A percentile compares a stretch with the other conserved stretches of the same genome.
Evolutionary conservation across 2,113 vertebrate genomes (phyloP).

Genomic region (Nesoenas mayeri): DNA sequence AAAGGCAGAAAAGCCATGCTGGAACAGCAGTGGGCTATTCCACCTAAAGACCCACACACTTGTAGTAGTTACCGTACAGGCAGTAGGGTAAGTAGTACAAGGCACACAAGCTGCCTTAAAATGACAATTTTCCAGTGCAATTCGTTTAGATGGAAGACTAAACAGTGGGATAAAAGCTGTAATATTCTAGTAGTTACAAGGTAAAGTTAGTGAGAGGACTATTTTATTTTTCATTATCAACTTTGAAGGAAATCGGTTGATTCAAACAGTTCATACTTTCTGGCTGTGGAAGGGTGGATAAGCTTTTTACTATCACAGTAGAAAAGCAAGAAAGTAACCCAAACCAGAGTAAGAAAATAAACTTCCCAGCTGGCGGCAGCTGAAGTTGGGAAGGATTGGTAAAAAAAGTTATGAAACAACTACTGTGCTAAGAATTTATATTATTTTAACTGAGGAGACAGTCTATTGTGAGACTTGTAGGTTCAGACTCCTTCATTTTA

Average conservation of each 20-base stretch:
- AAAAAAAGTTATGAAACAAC: conserved; percentile 2
- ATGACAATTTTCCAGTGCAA: background rate
- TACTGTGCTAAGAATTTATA: conserved; percentile 20
- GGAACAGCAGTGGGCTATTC: background rate
- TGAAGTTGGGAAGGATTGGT: background rate
- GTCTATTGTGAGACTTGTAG: background rate
- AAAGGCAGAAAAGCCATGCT: background rate
- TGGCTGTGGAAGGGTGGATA: background rate
- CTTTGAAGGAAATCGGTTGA: background rate
- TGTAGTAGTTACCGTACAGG: background rate
- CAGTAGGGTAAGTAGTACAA: background rate
- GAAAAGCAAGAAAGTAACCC: background rate
- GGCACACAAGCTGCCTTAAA: background rate
- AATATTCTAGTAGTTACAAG: background rate
- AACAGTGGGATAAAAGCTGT: background rate
- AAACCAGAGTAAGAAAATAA: conserved; percentile 47
- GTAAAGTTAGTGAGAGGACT: background rate
- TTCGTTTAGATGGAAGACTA: background rate
- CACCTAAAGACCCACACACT: rapidly evolving
- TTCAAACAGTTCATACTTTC: background rate
- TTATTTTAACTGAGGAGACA: background rate
- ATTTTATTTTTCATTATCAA: background rate
- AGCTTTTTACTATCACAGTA: background rate
- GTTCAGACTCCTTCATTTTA: background rate
- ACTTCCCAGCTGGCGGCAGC: background rate